Conservation (phyloP, 2,797 vertebrate genomes). For the Enteromius afrohamiltoni region DNA sequence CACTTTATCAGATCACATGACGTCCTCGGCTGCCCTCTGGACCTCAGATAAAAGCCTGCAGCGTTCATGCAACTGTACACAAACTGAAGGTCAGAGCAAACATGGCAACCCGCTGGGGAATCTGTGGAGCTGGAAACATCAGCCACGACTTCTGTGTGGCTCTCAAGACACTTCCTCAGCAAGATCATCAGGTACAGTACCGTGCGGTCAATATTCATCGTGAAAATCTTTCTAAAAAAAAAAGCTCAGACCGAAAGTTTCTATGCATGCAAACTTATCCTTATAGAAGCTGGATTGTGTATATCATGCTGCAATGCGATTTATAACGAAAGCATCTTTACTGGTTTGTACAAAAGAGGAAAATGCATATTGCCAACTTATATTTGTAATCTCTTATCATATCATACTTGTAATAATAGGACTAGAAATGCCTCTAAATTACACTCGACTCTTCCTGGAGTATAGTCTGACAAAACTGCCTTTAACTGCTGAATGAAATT, state of each 20-base stretch:
- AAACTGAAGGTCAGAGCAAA: not conserved
- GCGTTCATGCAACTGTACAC: not conserved
- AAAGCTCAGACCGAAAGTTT: not conserved
- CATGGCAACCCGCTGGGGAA: slow-evolving; percentile 80
- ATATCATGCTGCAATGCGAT: not conserved
- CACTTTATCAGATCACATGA: not conserved
- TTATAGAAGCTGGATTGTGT: not conserved
- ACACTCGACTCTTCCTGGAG: not conserved
- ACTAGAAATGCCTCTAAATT: not conserved
- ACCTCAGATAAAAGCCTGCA: not conserved
- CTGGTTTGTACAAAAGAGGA: not conserved
- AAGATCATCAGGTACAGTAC: slow-evolving; percentile 76
- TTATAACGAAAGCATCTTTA: not conserved
- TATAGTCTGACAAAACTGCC: not conserved
- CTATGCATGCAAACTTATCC: not conserved
- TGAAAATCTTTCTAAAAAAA: not conserved
- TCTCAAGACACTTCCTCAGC: slow-evolving; percentile 72
- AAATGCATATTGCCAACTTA: not conserved
- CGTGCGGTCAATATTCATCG: not conserved
- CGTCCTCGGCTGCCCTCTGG: not conserved
- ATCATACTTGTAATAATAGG: not conserved
- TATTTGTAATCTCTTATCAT: not conserved
- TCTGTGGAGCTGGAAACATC: slow-evolving; percentile 79
- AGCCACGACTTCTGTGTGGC: slow-evolving; percentile 78
- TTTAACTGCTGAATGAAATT: not conserved